These are phyloP conservation scores for Stenodema calcarata DNA, from an alignment of 2,888 invertebrate species.

Conservation along the genomic window DNA sequence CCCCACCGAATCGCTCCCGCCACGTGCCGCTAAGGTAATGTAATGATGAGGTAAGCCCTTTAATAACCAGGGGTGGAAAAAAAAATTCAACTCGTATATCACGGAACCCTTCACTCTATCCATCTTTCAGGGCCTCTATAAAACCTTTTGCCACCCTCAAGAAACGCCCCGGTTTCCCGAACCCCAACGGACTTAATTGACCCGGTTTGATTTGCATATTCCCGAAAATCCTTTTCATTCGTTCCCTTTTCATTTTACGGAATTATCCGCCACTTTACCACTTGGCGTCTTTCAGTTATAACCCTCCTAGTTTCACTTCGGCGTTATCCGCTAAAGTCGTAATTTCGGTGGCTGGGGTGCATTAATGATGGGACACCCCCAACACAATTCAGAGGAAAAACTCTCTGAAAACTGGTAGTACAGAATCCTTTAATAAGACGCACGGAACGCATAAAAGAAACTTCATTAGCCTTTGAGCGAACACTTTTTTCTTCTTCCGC, in stretches of 20 bases:
- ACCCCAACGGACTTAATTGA: neutral
- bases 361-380: slow-evolving; percentile 35
- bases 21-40: neutral
- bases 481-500: neutral
- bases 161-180: neutral
- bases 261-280: slow-evolving; percentile 43
- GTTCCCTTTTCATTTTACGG: slow-evolving; percentile 17
- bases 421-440: slow-evolving; percentile 41
- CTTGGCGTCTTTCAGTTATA: neutral
- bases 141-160: neutral
- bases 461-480: slow-evolving; percentile 41
- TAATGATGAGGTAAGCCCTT: neutral
- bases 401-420: neutral
- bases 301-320: neutral
- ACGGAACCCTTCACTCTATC: neutral
- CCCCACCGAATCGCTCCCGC: neutral
- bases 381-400: neutral
- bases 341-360: slow-evolving; percentile 39
- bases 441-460: slow-evolving; percentile 39
- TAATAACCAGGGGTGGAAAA: neutral
- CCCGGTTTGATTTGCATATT: slow-evolving; percentile 25
- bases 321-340: slow-evolving; percentile 16
- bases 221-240: neutral
- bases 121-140: neutral
- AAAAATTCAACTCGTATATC: neutral